Conservation (phyloP, 1,140 invertebrate species). For the Achatina immaculata region DNA sequence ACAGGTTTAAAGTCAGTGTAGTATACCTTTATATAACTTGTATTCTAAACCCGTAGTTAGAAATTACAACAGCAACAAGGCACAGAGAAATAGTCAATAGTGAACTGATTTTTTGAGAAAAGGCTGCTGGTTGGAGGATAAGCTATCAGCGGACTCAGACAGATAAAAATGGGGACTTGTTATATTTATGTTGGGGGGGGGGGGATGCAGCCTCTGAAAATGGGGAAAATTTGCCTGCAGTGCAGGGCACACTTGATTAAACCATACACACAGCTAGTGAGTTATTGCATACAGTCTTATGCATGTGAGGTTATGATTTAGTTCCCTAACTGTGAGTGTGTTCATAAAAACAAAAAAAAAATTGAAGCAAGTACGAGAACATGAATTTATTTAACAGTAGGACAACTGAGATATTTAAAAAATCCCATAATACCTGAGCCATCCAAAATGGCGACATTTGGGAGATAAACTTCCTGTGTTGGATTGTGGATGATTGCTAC, state of each 20-base stretch:
- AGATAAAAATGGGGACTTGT: too few relatives aligned
- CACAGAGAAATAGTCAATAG: too few relatives aligned
- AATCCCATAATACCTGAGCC: conserved; percentile 75
- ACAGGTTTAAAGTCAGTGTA: too few relatives aligned
- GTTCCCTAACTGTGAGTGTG: background rate
- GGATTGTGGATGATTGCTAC: conserved; percentile 87
- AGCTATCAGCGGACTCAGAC: too few relatives aligned
- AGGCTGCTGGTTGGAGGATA: too few relatives aligned
- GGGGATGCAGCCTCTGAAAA: background rate
- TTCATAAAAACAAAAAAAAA: background rate
- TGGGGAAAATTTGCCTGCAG: too few relatives aligned
- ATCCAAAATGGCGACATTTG: conserved; percentile 91
- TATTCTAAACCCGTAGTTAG: too few relatives aligned
- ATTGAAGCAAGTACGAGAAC: background rate
- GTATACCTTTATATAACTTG: too few relatives aligned
- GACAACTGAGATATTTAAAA: background rate
- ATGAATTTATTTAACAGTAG: background rate
- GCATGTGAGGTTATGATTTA: background rate
- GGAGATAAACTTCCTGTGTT: conserved; percentile 87
- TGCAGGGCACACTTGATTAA: too few relatives aligned
- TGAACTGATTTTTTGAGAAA: too few relatives aligned
- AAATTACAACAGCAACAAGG: too few relatives aligned
- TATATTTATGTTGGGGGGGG: background rate
- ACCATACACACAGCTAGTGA: background rate
- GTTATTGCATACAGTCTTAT: background rate